Base-by-base conservation (phyloP, 1,140 invertebrate species). In the Drosophila varians region DNA sequence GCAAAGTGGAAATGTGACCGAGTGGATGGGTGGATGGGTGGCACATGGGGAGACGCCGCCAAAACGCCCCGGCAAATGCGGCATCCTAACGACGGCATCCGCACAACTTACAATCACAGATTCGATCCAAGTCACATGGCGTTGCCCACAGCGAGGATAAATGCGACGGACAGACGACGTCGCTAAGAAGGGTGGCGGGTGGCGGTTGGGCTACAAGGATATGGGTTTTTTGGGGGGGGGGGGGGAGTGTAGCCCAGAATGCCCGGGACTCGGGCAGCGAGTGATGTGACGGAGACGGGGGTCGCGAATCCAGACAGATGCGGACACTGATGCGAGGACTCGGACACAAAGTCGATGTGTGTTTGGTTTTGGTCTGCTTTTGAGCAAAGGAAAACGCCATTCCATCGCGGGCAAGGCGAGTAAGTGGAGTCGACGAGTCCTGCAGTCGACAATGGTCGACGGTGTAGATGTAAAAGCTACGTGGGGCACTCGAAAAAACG, bases 341-440 rank as follows among this genome's bases (percentile, higher is more conserved):
- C 62, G 58, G 69, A 64, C 57, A 75, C 69, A 77, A 77, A 74
- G 78, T 82, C 55, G 61, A 62, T 71, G 78, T 66, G 58, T 78
- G 70, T 84, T 84, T 84, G 71, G 55, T 62, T 64, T 64, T 64
- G 60, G 60, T 64, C 60, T 64, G 60, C 60, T 64, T 64, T 46
- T 26, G 60, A 64, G 60, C 56, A 83, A 83, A 78, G 79, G 64
- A 74, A 71, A 42, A 45, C 26, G 47, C 69, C 69, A 72, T 66
- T 60, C 47, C 57, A 46, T 54, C 46, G 68, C 56, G 42, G 48
- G 51, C 26, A 62, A 53, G 69, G 45, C 49, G 57, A 64, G 57
- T 42, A 61, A 73, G 57, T 73, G 57, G 49, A 73, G 69, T 42
- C 69, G 69, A 43, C 48, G 49, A 42, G 34, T 51, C 49, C 42